Percentiles rank a stretch among this genome's conserved stretches.
These are phyloP conservation scores for Callyntrura guangdongensis DNA, from an alignment of 2,888 invertebrate species.

Conservation along the genomic window DNA sequence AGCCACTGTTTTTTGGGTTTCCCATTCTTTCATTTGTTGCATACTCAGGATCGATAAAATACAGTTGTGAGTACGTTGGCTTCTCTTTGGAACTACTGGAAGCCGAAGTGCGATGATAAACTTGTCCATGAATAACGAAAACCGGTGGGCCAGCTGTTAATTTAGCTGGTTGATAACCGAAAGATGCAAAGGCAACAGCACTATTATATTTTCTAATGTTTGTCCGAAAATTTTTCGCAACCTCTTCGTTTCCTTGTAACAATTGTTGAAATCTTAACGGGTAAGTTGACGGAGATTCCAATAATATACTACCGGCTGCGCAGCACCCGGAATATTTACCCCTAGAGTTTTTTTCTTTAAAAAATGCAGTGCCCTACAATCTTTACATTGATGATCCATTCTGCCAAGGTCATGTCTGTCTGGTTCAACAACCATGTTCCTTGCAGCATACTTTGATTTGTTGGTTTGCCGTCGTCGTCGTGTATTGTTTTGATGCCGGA, in stretches of 20 bases:
- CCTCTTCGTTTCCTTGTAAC: background rate
- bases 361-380: slow-evolving; percentile 48
- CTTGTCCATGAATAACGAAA: slow-evolving; percentile 81
- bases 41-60: slow-evolving; percentile 72
- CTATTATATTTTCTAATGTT: slow-evolving; percentile 80
- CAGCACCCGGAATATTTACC: slow-evolving; percentile 67
- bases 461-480: no score
- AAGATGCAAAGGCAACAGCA: slow-evolving; percentile 82
- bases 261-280: slow-evolving; percentile 26
- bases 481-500: no score
- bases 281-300: background rate
- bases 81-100: background rate
- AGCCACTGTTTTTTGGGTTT: slow-evolving; percentile 54
- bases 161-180: slow-evolving; percentile 60
- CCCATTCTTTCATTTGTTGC: slow-evolving; percentile 51
- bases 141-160: slow-evolving; percentile 67
- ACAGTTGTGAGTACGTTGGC: slow-evolving; percentile 62
- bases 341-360: background rate
- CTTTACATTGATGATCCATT: no score
- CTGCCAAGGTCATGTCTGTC: no score
- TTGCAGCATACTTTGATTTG: no score
- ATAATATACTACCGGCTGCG: slow-evolving; percentile 50
- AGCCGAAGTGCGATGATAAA: slow-evolving; percentile 80
- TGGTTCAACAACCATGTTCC: no score
- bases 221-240: slow-evolving; percentile 57